Conservation (phyloP, 1,140 invertebrate species). For the Octopus sinensis region DNA sequence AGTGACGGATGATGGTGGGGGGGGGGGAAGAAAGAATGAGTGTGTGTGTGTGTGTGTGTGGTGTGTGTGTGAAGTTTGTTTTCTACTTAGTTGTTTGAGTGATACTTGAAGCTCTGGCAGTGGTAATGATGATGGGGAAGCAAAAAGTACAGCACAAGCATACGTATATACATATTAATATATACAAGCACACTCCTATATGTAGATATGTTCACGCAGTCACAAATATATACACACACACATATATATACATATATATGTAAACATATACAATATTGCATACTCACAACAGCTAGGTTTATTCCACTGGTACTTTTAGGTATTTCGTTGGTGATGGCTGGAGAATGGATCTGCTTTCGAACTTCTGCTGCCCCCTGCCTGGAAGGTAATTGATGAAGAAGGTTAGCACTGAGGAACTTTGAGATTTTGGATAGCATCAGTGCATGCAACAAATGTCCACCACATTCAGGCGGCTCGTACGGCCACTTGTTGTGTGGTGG, state of each 20-base stretch:
- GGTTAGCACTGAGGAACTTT: no score
- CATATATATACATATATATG: background rate
- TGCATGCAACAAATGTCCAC: no score
- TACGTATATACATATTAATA: background rate
- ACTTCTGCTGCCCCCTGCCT: slow-evolving; percentile 77
- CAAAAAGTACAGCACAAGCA: no score
- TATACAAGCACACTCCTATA: background rate
- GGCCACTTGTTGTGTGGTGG: no score
- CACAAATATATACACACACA: background rate
- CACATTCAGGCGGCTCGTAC: no score
- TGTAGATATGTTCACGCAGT: background rate
- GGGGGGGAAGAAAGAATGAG: background rate
- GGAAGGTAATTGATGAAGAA: slow-evolving; percentile 29
- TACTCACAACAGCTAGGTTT: slow-evolving; percentile 66
- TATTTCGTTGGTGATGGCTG: slow-evolving; percentile 38
- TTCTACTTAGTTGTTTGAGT: background rate
- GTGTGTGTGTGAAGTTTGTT: background rate
- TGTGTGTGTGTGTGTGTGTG: background rate
- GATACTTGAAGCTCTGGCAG: no score
- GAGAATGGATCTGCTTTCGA: slow-evolving; percentile 67
- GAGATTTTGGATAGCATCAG: no score
- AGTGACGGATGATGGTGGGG: background rate
- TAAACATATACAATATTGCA: background rate
- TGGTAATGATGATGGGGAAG: no score
- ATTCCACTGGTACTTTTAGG: slow-evolving; percentile 48